Conservation (phyloP, 2,888 invertebrate species). For the Hermaeophaga mercurialis region DNA sequence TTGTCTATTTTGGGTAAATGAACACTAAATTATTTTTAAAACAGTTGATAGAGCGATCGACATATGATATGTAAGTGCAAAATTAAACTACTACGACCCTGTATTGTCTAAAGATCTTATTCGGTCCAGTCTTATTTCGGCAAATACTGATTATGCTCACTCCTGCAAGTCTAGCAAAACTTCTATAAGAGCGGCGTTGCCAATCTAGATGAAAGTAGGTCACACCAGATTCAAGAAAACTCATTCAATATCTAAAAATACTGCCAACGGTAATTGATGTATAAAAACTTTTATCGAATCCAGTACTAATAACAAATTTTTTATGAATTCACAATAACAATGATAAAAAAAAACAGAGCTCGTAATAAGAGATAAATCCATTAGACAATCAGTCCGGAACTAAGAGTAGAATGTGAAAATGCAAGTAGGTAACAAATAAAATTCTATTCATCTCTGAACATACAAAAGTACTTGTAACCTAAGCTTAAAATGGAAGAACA, state of each 20-base stretch:
- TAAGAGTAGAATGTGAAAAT: not conserved
- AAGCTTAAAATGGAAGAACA: slow-evolving; percentile 1
- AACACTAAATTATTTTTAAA: not conserved
- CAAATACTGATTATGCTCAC: slow-evolving; percentile 27
- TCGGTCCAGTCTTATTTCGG: slow-evolving; percentile 28
- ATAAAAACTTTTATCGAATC: slow-evolving; percentile 11
- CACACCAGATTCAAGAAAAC: slow-evolving; percentile 18
- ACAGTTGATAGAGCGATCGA: not conserved
- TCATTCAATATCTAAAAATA: slow-evolving; percentile 18
- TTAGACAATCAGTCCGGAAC: not conserved
- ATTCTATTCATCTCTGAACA: slow-evolving; percentile 7
- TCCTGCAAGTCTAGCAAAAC: slow-evolving; percentile 22
- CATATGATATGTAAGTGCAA: not conserved
- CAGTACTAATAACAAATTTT: slow-evolving; percentile 1
- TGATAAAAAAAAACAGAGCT: not conserved
- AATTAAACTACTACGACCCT: slow-evolving; percentile 15
- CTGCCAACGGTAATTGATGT: slow-evolving; percentile 7
- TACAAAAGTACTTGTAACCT: slow-evolving; percentile 2
- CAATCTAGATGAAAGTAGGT: slow-evolving; percentile 22
- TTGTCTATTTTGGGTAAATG: too few species aligned
- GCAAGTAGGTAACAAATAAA: not conserved
- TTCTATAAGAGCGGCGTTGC: slow-evolving; percentile 25
- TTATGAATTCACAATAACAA: slow-evolving; percentile 5
- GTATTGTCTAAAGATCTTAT: slow-evolving; percentile 1
- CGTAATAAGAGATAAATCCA: not conserved